phyloP scores from a whole-genome alignment of 2,888 invertebrate genomes.

The Strigamia transsilvanica region DNA sequence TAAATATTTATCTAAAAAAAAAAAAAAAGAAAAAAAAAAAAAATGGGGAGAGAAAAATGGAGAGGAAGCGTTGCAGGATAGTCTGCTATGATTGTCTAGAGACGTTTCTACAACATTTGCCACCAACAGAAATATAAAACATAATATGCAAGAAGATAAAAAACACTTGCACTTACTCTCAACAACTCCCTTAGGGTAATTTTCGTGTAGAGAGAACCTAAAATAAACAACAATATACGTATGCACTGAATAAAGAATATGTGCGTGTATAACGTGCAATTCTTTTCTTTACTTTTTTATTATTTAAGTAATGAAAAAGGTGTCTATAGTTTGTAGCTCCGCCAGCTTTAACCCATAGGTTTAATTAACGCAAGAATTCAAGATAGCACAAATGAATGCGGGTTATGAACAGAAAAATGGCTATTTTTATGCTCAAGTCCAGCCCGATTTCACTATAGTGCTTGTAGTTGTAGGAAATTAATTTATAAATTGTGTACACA shows the following conservation, averaged over 20 bases:
- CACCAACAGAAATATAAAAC: constrained; percentile 35
- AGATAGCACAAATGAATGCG: not conserved
- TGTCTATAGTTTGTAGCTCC: not conserved
- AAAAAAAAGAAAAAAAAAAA: not conserved
- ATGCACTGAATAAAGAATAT: not conserved
- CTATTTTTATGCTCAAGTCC: no score
- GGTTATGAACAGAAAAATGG: not conserved
- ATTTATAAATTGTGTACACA: no score
- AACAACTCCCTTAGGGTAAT: constrained; percentile 16
- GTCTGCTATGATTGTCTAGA: constrained; percentile 35
- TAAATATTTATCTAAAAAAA: no score
- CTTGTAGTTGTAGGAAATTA: no score
- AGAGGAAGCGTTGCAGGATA: not conserved
- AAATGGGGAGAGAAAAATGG: not conserved
- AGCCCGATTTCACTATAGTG: no score
- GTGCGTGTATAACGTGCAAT: not conserved
- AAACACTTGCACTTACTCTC: constrained; percentile 30
- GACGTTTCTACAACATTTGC: constrained; percentile 43
- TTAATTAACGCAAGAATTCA: not conserved
- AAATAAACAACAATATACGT: constrained; percentile 18
- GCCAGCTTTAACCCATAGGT: not conserved
- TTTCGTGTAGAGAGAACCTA: not conserved
- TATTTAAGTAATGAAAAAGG: not conserved
- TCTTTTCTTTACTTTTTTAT: constrained; percentile 7
- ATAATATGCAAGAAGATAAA: constrained; percentile 28